Conservation (phyloP, 2,113 vertebrate species). For the Sporophila hypoxantha region DNA sequence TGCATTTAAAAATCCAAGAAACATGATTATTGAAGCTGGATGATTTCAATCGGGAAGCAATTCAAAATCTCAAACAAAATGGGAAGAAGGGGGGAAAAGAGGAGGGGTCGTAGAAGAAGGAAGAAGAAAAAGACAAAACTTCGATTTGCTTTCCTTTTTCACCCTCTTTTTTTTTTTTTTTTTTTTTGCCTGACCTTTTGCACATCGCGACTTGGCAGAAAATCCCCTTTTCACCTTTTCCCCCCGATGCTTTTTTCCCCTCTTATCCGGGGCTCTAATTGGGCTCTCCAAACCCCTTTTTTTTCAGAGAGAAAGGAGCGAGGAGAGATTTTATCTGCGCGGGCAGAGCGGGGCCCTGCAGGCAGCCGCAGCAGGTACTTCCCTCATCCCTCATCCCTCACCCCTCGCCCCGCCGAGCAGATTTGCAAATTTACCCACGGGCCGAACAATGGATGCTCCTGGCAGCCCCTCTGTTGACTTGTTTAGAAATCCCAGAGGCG, state of each 20-base stretch:
- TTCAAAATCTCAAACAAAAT: no score
- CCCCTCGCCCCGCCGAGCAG: neutral
- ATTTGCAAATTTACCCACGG: conserved; percentile 36
- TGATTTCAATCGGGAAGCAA: no score
- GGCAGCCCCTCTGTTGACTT: conserved; percentile 67
- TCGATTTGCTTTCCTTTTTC: no score
- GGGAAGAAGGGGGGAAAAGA: no score
- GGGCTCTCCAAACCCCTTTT: neutral
- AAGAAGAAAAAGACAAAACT: no score
- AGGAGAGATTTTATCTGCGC: neutral
- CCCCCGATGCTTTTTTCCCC: rapidly evolving
- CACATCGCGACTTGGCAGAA: rapidly evolving
- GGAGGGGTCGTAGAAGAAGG: no score
- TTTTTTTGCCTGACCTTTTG: neutral
- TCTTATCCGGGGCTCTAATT: neutral
- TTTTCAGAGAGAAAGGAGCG: neutral
- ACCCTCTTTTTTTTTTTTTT: neutral
- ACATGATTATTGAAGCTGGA: no score
- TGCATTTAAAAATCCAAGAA: no score
- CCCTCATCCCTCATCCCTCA: neutral
- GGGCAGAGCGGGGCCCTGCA: neutral
- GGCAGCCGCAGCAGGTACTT: neutral
- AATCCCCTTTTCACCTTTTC: neutral
- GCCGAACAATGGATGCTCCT: conserved; percentile 45
- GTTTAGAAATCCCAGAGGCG: conserved; percentile 80